These are phyloP conservation scores for Fistularia commersonii DNA, from an alignment of 2,797 vertebrate genomes.

Conservation along the genomic window DNA sequence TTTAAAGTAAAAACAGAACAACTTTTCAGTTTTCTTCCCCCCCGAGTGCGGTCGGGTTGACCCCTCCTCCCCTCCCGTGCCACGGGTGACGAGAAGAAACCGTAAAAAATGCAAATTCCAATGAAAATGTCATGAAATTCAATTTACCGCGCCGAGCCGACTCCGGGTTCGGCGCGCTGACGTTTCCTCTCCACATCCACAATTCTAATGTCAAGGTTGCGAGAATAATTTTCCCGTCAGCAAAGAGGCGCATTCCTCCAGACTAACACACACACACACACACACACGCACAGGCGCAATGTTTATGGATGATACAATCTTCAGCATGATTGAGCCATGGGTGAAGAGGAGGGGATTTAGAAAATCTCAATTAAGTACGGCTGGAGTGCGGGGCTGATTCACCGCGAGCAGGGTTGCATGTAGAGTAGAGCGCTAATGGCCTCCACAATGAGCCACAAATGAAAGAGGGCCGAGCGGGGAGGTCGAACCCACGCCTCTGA, in stretches of 20 bases:
- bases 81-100: too few species aligned
- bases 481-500: conserved; percentile 38
- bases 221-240: too few species aligned
- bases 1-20: too few species aligned
- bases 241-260: not conserved
- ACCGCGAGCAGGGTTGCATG: conserved; percentile 11
- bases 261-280: conserved; percentile 1
- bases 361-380: conserved; percentile 49
- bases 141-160: too few species aligned
- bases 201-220: too few species aligned
- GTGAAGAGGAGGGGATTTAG: conserved; percentile 33
- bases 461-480: conserved; percentile 27
- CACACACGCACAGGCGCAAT: conserved; percentile 7
- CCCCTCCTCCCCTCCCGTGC: too few species aligned
- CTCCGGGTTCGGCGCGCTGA: too few species aligned
- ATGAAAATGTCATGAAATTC: too few species aligned
- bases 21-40: too few species aligned
- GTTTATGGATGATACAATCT: conserved; percentile 57
- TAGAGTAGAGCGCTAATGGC: conserved; percentile 36
- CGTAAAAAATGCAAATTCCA: too few species aligned
- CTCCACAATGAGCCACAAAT: conserved; percentile 49
- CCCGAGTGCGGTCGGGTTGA: too few species aligned
- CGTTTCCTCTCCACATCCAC: too few species aligned
- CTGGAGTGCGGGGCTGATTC: conserved; percentile 13
- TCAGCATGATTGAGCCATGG: conserved; percentile 41